phyloP scores from a whole-genome alignment of 2,888 invertebrate species.

The Noctua pronuba region DNA sequence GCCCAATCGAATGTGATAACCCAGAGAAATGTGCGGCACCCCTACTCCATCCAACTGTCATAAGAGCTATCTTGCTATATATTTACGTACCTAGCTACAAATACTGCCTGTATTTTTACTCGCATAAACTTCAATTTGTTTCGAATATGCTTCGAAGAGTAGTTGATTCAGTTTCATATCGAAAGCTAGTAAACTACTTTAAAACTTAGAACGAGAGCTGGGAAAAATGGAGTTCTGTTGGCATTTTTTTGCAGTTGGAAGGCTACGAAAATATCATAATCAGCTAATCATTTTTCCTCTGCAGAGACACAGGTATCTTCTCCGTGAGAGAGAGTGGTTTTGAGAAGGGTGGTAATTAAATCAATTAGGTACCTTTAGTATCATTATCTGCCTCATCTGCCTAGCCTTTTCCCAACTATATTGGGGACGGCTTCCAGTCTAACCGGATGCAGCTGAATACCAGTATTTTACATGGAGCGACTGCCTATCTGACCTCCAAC shows the following conservation, averaged over 20 bases:
- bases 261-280: not conserved
- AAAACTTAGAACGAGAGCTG: not conserved
- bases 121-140: not conserved
- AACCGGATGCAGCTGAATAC: too few relatives aligned
- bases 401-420: too few relatives aligned
- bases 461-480: too few relatives aligned
- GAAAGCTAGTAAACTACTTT: not conserved
- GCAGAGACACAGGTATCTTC: not conserved
- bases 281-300: not conserved
- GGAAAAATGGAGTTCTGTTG: not conserved
- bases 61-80: not conserved
- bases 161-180: not conserved
- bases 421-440: too few relatives aligned
- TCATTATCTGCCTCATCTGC: too few relatives aligned
- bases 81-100: not conserved
- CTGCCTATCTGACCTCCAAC: too few relatives aligned
- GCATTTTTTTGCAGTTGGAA: not conserved
- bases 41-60: not conserved
- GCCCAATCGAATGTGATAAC: not conserved
- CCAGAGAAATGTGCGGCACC: not conserved
- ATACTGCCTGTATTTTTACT: not conserved
- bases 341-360: not conserved
- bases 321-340: not conserved
- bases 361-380: not conserved
- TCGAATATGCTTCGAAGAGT: constrained; percentile 9